These are phyloP conservation scores for Sycophila sp. DNA, from an alignment of 1,140 invertebrate genomes.

Conservation along the genomic window DNA sequence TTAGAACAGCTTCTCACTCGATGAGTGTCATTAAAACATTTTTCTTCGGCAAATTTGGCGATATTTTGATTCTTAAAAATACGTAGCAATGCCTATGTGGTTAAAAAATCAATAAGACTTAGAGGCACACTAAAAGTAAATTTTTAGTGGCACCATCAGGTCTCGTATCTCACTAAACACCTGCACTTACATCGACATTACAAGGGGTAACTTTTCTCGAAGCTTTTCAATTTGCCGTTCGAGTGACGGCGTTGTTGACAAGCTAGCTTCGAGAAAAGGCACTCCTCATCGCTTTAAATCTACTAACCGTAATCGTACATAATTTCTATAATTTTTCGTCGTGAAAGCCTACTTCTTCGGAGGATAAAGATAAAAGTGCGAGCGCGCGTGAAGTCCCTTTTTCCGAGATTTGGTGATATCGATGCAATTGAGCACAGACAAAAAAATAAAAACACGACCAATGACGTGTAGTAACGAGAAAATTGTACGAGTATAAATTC, in stretches of 20 bases:
- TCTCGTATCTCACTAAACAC: background rate
- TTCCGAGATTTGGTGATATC: slow-evolving; percentile 42
- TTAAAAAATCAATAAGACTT: background rate
- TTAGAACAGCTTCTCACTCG: slow-evolving; percentile 4
- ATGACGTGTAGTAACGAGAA: background rate
- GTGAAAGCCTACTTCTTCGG: slow-evolving; percentile 32
- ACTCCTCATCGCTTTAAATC: background rate
- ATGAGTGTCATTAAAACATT: background rate
- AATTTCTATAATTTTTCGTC: slow-evolving; percentile 31
- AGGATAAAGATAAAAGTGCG: slow-evolving; percentile 21
- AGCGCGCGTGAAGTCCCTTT: slow-evolving; percentile 35
- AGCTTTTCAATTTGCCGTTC: background rate
- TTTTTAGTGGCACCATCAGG: background rate
- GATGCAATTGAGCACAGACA: slow-evolving; percentile 13
- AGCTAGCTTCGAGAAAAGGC: background rate
- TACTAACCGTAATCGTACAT: slow-evolving; percentile 13
- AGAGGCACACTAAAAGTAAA: background rate
- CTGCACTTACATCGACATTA: background rate
- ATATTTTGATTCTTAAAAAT: no score
- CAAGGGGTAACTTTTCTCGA: background rate
- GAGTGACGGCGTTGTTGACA: no score
- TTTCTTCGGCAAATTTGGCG: no score
- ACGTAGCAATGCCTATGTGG: background rate
- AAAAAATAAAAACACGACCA: slow-evolving; percentile 20
- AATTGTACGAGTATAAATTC: no score